Base-by-base conservation (phyloP, 2,797 vertebrate genomes). In the Acipenser transmontanus region DNA sequence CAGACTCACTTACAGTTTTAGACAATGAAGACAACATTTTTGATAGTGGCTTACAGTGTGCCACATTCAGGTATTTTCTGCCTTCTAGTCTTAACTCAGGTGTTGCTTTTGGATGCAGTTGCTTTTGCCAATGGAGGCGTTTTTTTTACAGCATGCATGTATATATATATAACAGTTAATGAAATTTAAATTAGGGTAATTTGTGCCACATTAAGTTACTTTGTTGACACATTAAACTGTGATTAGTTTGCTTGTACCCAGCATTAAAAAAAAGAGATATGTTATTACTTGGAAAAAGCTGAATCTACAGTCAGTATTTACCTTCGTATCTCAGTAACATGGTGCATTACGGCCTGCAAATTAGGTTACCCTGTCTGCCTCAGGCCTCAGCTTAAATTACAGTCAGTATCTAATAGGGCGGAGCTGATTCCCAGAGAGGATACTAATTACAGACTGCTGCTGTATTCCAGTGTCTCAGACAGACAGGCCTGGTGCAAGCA, bases 381-480 rank as follows among this genome's bases (percentile, higher is more conserved):
- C 11, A 7, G 54, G 54, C 12, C 12, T 7, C 12, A 9, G 12
- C 11, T 11, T 57, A n/a, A n/a, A 57, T 57, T 57, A n/a, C 54
- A 57, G 11, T 57, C 14, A 11, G 54, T 13, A 57, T 57, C 54
- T n/a, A 11, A 11, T 57, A n/a, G n/a, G 14, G 54, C 54, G 2
- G 54, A 57, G 14, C 11, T 4, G 11, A 13, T 6, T 13, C 12
- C 14, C n/a, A 57, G 54, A n/a, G 11, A 57, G 54, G 11, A 57
- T 57, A 2, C 12, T 57, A 57, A 57, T 57, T 57, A 57, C 12
- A 57, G 14, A 13, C 54, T n/a, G 12, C 54, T n/a, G 14, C 9
- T n/a, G 54, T 57, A 13, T 57, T 11, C 12, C 69, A 75, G 69
- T 86, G 81, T 85, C 80, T 85, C 81, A 84, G 73, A 81, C 66